Conservation (phyloP, 2,113 vertebrate species). For the Saccopteryx bilineata region DNA sequence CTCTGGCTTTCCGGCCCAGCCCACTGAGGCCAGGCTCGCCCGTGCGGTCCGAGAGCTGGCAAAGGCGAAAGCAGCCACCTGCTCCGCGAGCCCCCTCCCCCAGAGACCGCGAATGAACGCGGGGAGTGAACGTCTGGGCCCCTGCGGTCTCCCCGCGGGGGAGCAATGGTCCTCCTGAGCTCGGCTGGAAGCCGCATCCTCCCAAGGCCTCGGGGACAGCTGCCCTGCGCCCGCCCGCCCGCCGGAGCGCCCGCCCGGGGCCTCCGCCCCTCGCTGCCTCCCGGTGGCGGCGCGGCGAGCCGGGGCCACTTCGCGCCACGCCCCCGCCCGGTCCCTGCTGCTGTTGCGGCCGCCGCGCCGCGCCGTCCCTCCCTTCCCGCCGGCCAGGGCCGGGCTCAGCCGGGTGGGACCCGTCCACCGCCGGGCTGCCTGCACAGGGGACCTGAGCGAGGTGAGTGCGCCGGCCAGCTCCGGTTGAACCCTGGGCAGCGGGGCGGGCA, state of each 20-base stretch:
- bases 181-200: background rate
- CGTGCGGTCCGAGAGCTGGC: background rate
- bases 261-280: background rate
- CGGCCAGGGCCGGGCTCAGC: background rate
- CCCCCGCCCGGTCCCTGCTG: background rate
- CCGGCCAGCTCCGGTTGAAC: background rate
- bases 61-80: background rate
- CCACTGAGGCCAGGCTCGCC: background rate
- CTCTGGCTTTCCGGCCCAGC: background rate
- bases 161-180: accelerated
- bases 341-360: background rate
- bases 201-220: background rate
- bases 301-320: background rate
- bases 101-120: background rate
- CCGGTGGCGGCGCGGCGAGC: background rate
- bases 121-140: too few relatives aligned
- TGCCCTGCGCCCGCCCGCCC: background rate
- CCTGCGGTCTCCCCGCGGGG: background rate
- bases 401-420: background rate
- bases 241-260: background rate
- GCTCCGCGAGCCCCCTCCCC: background rate
- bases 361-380: background rate
- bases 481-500: background rate
- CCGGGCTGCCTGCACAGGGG: background rate
- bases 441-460: constrained; percentile 49